Base-by-base conservation (phyloP, 2,113 vertebrate genomes). In the Cyrtonyx montezumae region DNA sequence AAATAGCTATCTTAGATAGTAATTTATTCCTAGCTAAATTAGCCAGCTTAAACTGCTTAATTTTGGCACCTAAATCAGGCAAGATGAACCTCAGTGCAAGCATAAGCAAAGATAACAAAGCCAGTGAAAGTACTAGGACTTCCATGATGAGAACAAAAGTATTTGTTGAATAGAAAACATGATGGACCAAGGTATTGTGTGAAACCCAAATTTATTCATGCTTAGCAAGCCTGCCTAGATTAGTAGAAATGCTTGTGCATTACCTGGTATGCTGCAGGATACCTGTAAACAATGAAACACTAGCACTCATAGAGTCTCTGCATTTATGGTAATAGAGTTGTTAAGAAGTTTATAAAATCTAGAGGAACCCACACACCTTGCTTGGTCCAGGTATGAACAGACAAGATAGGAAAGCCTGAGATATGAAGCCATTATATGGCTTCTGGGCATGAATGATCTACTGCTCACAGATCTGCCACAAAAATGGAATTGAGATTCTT, bases 21-120 rank as follows among this genome's bases (percentile, higher is more conserved):
- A 89, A 55, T 89, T 89, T 91, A 66, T 95, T 94, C 49, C 28
- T 76, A 74, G 70, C 16, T 89, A 94, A 95, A 95, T 94, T 85
- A 85, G 11, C 42, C 45, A 87, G 1, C 4, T 87, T 82, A 82
- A 85, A 77, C 13, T 77, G 36, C 59, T 79, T 87, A 85, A 87
- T 92, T 91, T 85, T 91, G 49, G 58, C 63, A 69, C 59, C 62
- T 82, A 74, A 87, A 82, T 87, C n/a, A 62, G 63, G 75, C 73
- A 91, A 62, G 26, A 89, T 25, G 67, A 87, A 73, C 23, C 30
- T 92, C 45, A 82, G 56, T 89, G 15, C 63, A 82, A 66, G 59
- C 87, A 79, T 77, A 66, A 89, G 14, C 11, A 55, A 82, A 84
- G 48, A 32, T 37, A 82, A 12, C 23, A 76, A 91, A 67, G 13